A percentile compares a stretch with the other conserved stretches of the same genome.
phyloP scores from a whole-genome alignment of 2,797 vertebrate genomes.

The Takifugu ocellatus region DNA sequence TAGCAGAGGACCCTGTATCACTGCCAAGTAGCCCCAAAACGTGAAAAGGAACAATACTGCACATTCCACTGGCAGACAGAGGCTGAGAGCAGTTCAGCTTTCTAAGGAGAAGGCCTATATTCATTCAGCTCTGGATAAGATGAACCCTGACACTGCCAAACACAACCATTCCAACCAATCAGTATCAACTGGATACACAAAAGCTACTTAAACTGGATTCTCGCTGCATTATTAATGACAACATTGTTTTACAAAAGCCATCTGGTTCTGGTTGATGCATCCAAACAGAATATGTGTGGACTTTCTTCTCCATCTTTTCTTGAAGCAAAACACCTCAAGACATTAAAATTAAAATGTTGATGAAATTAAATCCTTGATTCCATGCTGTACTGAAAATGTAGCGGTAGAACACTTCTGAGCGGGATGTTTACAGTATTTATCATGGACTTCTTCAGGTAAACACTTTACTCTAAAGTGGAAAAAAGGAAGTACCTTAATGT shows the following conservation, averaged over 20 bases:
- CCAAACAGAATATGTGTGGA: neutral
- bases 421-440: too few relatives aligned
- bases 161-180: conserved; percentile 35
- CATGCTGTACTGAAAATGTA: too few relatives aligned
- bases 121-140: conserved; percentile 69
- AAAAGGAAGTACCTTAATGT: too few relatives aligned
- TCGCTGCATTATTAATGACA: neutral
- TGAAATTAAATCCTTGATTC: neutral
- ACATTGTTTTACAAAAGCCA: conserved; percentile 4
- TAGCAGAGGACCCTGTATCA: conserved; percentile 41
- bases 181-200: conserved; percentile 46
- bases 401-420: too few relatives aligned
- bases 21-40: conserved; percentile 68
- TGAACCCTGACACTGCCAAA: conserved; percentile 68
- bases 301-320: conserved; percentile 4
- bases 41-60: conserved; percentile 57
- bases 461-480: too few relatives aligned
- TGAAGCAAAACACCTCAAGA: conserved; percentile 4
- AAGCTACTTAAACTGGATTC: conserved; percentile 52
- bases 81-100: conserved; percentile 50
- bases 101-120: conserved; percentile 50
- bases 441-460: too few relatives aligned
- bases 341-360: neutral
- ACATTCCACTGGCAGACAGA: conserved; percentile 69
- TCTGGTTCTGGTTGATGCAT: neutral